These are phyloP conservation scores for Notolabrus celidotus DNA, from an alignment of 2,797 vertebrate genomes.

Conservation along the genomic window DNA sequence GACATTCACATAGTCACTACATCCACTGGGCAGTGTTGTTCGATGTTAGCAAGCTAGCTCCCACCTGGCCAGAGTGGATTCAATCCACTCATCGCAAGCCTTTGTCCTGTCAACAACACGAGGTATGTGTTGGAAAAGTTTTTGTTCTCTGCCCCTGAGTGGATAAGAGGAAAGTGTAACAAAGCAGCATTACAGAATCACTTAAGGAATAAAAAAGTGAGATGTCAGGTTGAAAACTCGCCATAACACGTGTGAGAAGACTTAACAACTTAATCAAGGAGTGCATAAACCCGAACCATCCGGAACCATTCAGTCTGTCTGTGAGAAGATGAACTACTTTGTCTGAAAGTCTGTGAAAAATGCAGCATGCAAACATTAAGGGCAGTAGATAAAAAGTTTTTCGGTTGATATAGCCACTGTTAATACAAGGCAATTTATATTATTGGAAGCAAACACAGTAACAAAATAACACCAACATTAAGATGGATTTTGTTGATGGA, in stretches of 20 bases:
- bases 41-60: slow-evolving; percentile 72
- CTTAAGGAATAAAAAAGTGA: background rate
- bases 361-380: no score
- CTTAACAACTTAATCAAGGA: slow-evolving; percentile 4
- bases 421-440: background rate
- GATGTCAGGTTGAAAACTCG: slow-evolving; percentile 17
- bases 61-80: slow-evolving; percentile 72
- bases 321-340: background rate
- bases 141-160: background rate
- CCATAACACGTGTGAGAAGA: slow-evolving; percentile 15
- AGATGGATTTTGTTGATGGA: no score
- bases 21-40: slow-evolving; percentile 26
- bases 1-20: slow-evolving; percentile 2
- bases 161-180: background rate
- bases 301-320: background rate
- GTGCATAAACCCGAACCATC: slow-evolving; percentile 21
- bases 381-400: background rate
- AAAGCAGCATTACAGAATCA: background rate
- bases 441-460: no score
- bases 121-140: slow-evolving; percentile 41
- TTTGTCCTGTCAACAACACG: slow-evolving; percentile 77
- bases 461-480: background rate
- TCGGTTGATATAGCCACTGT: background rate
- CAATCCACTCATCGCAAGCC: slow-evolving; percentile 54
- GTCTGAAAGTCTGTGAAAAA: background rate